phyloP scores from a whole-genome alignment of 1,140 invertebrate genomes.

The Heliconius hermathena region DNA sequence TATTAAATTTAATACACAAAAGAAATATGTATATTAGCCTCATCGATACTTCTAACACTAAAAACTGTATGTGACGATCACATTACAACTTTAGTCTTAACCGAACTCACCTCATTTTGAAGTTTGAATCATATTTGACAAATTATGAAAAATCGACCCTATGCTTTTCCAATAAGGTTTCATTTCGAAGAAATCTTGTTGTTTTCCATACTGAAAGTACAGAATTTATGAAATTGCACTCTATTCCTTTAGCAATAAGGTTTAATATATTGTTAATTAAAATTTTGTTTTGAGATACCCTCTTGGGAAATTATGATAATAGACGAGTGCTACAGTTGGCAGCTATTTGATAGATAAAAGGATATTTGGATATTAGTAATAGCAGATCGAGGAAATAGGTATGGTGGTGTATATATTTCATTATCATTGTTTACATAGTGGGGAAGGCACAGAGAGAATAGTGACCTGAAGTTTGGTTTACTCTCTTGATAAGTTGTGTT shows the following conservation, averaged over 20 bases:
- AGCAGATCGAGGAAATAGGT: constrained; percentile 37
- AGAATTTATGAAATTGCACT: constrained; percentile 14
- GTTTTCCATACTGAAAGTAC: neutral
- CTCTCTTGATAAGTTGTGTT: too few species aligned
- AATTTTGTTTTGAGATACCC: constrained; percentile 22
- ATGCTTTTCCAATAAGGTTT: neutral
- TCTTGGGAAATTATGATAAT: constrained; percentile 47
- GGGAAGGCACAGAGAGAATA: neutral
- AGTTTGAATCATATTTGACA: constrained; percentile 5
- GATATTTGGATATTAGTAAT: constrained; percentile 48
- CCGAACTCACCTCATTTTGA: constrained; percentile 20
- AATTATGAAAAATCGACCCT: neutral
- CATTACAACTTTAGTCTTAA: constrained; percentile 47
- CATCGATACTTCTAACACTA: constrained; percentile 41
- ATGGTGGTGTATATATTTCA: neutral
- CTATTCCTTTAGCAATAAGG: neutral
- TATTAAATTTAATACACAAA: neutral
- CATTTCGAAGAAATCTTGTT: neutral
- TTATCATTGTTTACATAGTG: neutral
- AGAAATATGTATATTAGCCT: neutral
- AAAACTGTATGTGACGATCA: constrained; percentile 45
- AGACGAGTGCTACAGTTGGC: constrained; percentile 44
- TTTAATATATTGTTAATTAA: neutral
- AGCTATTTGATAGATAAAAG: constrained; percentile 50
- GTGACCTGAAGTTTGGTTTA: too few species aligned